phyloP scores from a whole-genome alignment of 2,797 vertebrate genomes.

The Mallotus villosus region DNA sequence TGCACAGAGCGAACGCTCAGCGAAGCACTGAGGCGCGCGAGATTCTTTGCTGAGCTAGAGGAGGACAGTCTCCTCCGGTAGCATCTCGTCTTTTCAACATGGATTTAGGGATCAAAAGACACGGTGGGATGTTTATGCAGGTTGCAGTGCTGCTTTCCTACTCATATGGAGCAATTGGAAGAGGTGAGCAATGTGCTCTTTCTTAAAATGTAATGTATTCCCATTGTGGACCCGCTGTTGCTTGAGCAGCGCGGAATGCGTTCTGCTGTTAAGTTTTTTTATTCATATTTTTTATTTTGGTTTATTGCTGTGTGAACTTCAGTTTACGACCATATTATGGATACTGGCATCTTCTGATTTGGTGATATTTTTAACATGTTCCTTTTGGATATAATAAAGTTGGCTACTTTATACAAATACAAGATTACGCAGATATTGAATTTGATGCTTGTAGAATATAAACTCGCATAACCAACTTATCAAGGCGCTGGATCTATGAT shows the following conservation, averaged over 20 bases:
- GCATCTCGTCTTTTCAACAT: conserved; percentile 41
- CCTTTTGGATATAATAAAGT: neutral
- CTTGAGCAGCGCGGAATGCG: neutral
- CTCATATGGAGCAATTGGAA: conserved; percentile 29
- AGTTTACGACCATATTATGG: neutral
- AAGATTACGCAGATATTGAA: neutral
- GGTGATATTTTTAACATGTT: neutral
- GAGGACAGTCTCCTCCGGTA: conserved; percentile 33
- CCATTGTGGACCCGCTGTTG: neutral
- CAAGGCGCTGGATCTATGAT: neutral
- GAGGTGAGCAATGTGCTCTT: conserved; percentile 42
- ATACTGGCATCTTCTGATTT: neutral
- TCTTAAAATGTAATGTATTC: neutral
- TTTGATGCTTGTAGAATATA: neutral
- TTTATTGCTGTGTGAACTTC: neutral
- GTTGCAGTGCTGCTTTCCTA: conserved; percentile 35
- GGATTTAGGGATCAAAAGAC: conserved; percentile 43
- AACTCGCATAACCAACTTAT: neutral
- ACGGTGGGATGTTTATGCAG: conserved; percentile 37
- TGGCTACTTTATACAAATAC: neutral
- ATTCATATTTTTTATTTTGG: neutral
- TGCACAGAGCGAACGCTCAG: conserved; percentile 20
- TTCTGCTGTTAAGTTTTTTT: neutral
- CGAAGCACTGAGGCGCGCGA: conserved; percentile 17
- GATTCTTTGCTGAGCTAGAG: conserved; percentile 25